Evolutionary conservation across 1,140 invertebrate species (phyloP), one percentile per base, ranked within the genome.

Genomic region (Frieseomelitta varia): DNA sequence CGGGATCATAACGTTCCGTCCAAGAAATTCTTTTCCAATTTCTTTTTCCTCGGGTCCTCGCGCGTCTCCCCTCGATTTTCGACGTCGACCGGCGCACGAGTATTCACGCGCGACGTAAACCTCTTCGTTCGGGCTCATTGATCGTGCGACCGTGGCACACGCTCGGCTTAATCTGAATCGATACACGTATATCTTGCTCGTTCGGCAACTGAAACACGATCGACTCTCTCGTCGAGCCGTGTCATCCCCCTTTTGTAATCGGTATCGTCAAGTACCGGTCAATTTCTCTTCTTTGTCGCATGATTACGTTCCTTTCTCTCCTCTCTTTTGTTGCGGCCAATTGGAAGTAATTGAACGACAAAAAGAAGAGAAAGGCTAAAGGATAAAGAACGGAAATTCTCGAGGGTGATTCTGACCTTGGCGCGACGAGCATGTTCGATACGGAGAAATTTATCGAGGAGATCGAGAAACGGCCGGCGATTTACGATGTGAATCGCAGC

Each of bases 371-470:
- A 17, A 65, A 34, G 55, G 56, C 58, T 61, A 61, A 61, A 61
- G 55, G 30, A 17, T 34, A 67, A 34, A n/a, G 17, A 8, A 30
- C 8, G 56, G 24, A 19, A 63, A 19, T 24, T 15, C 2, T 8
- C 12, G n/a, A 69, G 34, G 73, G 81, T 56, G 27, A 21, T 63
- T 63, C n/a, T 27, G 51, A 27, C 24, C 19, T 17, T 27, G n/a
- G 15, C 73, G 63, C 65, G 73, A 58, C 63, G 19, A 19, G 1
- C 11, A 93, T 93, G 92, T 93, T 95, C 86, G 93, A 95, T 75
- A 93, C 93, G 19, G 93, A 93, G 51, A 91, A 87, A 76, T 93
- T 95, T 78, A 95, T 95, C 74, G 82, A 83, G 53, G 93, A 94
- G 69, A 90, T 95, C 24, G 89, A 93, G 85, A 93, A 92, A 55